A percentile compares a stretch with the other conserved stretches of the same genome.
Evolutionary conservation across 2,797 vertebrate species (phyloP).

Genomic region (Echiichthys vipera): DNA sequence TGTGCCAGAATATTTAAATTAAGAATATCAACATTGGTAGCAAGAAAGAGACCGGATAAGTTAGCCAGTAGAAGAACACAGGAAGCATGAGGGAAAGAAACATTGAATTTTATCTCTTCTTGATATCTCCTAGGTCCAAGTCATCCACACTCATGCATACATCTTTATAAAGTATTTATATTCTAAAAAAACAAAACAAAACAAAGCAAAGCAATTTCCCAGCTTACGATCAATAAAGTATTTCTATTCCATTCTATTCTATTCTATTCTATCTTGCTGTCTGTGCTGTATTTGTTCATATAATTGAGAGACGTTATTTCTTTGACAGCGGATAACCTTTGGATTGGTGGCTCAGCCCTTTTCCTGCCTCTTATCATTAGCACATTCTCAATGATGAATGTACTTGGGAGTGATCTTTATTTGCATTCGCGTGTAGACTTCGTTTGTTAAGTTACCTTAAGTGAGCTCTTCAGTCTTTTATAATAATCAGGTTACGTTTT

Average conservation of each 20-base stretch:
- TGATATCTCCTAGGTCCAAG: not conserved
- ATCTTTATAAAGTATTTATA: too few species aligned
- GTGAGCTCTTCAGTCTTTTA: not conserved
- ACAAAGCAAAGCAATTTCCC: too few species aligned
- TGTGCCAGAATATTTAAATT: not conserved
- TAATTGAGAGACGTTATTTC: slow-evolving; percentile 4
- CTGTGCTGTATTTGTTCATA: not conserved
- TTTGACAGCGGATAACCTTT: slow-evolving; percentile 63
- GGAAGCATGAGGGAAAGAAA: not conserved
- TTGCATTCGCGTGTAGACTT: slow-evolving; percentile 23
- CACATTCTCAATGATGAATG: slow-evolving; percentile 40
- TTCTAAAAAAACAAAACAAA: too few species aligned
- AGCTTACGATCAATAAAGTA: too few species aligned
- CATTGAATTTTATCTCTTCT: not conserved
- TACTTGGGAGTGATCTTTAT: slow-evolving; percentile 6
- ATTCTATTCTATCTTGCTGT: too few species aligned
- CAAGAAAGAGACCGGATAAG: not conserved
- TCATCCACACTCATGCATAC: too few species aligned
- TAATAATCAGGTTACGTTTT: not conserved
- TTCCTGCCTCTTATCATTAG: slow-evolving; percentile 58
- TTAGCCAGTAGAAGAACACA: not conserved
- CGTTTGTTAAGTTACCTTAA: not conserved
- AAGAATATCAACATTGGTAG: not conserved
- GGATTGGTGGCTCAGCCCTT: slow-evolving; percentile 47
- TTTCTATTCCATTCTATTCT: too few species aligned